Base-by-base conservation (phyloP, 1,140 invertebrate species). In the Capitella teleta region DNA sequence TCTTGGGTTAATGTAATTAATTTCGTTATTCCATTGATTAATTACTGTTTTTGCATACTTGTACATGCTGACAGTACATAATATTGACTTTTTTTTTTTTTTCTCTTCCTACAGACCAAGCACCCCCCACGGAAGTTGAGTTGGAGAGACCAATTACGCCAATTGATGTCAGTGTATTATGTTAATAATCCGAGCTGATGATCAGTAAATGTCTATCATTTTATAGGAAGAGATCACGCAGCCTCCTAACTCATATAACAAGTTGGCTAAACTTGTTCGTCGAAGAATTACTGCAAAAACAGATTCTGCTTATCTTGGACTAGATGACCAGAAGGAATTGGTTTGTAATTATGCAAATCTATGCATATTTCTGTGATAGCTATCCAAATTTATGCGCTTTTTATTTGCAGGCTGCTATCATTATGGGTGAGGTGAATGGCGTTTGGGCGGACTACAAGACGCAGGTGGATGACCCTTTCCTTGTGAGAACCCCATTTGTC, bases 391-490 rank as follows among this genome's bases (percentile, higher is more conserved):
- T 46, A 28, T 30, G 26, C 10, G 26, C 19, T 26, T 28, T 45
- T 48, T 37, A 45, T 38, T 58, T 59, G 6, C 52, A 68, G 67
- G 63, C 60, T 52, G 64, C 59, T 21, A 63, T 70, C 28, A 53
- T 68, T 21, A 60, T 68, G 54, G 66, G 64, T 14, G 67, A 68
- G 54, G 62, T 67, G 8, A 64, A 62, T 47, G 47, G 55, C 19
- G 60, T 70, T n/a, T 72, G 69, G 67, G 61, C 65, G 48, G 67
- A 72, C 38, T 64, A 70, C 25, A 61, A 59, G 32, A 57, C 54
- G 49, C 66, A 68, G 49, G 63, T 70, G 47, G 65, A 68, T 61
- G 67, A 72, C 53, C 68, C 68, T 28, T 70, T 70, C 57, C 52
- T 72, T 54, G 68, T 69, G 54, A 61, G 57, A 21, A 25, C 18